phyloP scores from a whole-genome alignment of 1,140 invertebrate species.

The Hormaphis cornu region DNA sequence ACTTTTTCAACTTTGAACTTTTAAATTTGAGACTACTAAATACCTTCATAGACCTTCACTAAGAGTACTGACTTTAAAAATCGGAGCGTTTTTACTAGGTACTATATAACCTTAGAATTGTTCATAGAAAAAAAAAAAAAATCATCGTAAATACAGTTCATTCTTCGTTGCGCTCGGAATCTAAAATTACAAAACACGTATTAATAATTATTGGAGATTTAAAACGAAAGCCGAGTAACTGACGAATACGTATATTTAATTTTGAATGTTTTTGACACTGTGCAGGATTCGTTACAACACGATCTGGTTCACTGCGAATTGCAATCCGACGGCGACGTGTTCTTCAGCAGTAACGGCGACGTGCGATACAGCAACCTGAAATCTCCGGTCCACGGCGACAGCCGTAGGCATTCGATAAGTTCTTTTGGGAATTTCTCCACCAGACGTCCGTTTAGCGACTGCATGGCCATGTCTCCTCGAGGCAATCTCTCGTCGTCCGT shows the following conservation, averaged over 20 bases:
- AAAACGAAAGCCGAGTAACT: no score
- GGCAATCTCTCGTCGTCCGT: background rate
- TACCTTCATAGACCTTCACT: no score
- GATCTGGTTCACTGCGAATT: conserved; percentile 14
- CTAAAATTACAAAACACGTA: no score
- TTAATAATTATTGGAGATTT: no score
- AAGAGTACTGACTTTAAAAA: no score
- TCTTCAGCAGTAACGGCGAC: conserved; percentile 21
- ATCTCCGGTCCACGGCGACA: background rate
- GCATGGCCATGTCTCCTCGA: background rate
- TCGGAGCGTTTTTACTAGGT: no score
- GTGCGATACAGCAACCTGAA: conserved; percentile 18
- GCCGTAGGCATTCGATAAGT: conserved; percentile 12
- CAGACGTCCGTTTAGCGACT: conserved; percentile 11
- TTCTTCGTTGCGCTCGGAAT: no score
- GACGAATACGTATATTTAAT: background rate
- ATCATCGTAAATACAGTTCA: no score
- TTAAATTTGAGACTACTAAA: no score
- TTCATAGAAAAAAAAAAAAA: no score
- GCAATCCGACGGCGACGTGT: conserved; percentile 19
- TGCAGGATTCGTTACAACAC: conserved; percentile 20
- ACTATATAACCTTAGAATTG: no score
- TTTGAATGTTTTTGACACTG: background rate
- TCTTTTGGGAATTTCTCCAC: conserved; percentile 22
- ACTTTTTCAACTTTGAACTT: no score